phyloP scores from a whole-genome alignment of 1,140 invertebrate genomes.

The Cyclina sinensis region DNA sequence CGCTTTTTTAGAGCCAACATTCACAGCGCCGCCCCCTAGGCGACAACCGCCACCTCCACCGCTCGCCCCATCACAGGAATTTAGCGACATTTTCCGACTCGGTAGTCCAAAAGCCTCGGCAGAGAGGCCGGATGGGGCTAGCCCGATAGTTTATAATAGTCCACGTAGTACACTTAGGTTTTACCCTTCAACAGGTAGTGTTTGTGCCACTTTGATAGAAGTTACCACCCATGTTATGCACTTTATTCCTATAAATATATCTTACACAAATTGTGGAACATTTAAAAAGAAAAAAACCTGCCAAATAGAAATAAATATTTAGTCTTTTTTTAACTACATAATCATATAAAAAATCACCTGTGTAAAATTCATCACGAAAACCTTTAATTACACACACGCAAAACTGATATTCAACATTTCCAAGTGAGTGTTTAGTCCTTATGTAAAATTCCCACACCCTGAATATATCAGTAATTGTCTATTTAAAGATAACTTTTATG shows the following conservation, averaged over 20 bases:
- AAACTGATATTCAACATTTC: no score
- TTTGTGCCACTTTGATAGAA: conserved; percentile 36
- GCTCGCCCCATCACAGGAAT: conserved; percentile 69
- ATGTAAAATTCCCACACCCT: no score
- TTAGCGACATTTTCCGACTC: conserved; percentile 69
- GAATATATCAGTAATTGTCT: no score
- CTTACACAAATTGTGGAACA: no score
- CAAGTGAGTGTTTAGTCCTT: no score
- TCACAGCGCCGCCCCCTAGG: conserved; percentile 65
- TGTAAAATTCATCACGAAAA: no score
- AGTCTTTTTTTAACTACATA: no score
- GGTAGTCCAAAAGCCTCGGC: conserved; percentile 60
- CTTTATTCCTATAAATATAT: conserved; percentile 37
- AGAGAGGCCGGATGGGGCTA: conserved; percentile 58
- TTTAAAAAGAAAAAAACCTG: no score
- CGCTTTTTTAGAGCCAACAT: conserved; percentile 70
- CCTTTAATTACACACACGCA: no score
- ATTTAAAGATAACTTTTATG: no score
- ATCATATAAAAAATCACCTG: no score
- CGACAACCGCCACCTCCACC: conserved; percentile 60
- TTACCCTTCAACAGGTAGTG: conserved; percentile 66
- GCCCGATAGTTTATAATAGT: conserved; percentile 67
- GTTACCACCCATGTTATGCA: conserved; percentile 55
- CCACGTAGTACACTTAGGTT: conserved; percentile 66
- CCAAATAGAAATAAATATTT: no score